Conservation (phyloP, 2,888 invertebrate genomes). For the Stenurella melanura region DNA sequence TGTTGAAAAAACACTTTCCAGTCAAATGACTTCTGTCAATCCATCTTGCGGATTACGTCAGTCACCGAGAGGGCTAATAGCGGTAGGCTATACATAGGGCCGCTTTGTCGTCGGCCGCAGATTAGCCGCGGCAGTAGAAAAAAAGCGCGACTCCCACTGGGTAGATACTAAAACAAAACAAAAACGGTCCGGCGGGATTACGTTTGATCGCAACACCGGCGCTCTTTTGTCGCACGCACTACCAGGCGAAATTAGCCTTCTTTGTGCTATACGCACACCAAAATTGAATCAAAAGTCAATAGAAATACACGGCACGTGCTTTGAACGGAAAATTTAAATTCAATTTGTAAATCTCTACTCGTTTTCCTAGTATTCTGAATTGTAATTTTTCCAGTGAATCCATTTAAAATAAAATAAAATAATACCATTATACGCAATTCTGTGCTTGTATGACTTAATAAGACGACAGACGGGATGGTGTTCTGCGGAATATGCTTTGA, state of each 20-base stretch:
- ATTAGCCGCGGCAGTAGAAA: slow-evolving; percentile 56
- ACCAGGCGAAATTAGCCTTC: slow-evolving; percentile 63
- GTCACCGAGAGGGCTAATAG: slow-evolving; percentile 61
- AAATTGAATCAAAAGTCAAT: slow-evolving; percentile 68
- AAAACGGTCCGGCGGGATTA: slow-evolving; percentile 61
- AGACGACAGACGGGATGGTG: neutral
- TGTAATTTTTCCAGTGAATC: slow-evolving; percentile 44
- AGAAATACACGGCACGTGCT: slow-evolving; percentile 62
- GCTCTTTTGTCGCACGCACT: slow-evolving; percentile 60
- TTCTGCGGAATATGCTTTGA: neutral
- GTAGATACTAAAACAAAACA: slow-evolving; percentile 55
- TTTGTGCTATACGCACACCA: slow-evolving; percentile 61
- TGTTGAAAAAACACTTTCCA: slow-evolving; percentile 60
- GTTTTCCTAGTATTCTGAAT: slow-evolving; percentile 48
- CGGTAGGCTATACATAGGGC: slow-evolving; percentile 56
- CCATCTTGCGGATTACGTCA: slow-evolving; percentile 62
- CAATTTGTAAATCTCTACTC: slow-evolving; percentile 56
- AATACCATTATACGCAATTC: neutral
- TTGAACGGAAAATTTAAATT: slow-evolving; percentile 54
- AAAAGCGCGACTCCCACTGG: slow-evolving; percentile 56
- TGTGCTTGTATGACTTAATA: neutral
- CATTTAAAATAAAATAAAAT: slow-evolving; percentile 1
- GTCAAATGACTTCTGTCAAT: slow-evolving; percentile 65
- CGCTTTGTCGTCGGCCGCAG: slow-evolving; percentile 64
- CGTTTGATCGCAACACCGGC: slow-evolving; percentile 59